phyloP scores from a whole-genome alignment of 2,797 vertebrate species.

The Ceyx erithaca region DNA sequence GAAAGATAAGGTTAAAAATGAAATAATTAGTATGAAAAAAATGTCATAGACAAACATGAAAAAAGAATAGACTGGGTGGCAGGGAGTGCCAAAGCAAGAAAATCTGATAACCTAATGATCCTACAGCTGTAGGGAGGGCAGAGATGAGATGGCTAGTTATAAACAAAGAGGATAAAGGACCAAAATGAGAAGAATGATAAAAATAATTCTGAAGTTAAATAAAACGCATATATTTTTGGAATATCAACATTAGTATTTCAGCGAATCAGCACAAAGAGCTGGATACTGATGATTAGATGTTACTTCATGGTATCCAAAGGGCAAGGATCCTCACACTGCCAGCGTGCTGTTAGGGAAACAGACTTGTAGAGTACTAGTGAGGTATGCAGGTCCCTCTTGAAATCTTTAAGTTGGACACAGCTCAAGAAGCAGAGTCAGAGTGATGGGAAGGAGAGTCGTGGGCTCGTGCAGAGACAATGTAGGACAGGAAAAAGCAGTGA shows the following conservation, averaged over 20 bases:
- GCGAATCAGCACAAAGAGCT: neutral
- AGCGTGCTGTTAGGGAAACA: neutral
- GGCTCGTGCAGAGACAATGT: neutral
- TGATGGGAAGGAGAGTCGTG: neutral
- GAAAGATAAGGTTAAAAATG: slow-evolving; percentile 22
- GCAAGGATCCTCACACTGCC: neutral
- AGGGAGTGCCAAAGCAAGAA: neutral
- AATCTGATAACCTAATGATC: neutral
- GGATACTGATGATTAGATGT: neutral
- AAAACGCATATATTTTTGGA: neutral
- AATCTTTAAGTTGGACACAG: neutral
- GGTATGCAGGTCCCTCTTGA: neutral
- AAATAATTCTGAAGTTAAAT: neutral
- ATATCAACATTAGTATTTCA: neutral
- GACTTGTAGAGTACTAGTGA: neutral
- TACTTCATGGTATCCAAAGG: neutral
- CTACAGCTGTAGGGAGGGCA: neutral
- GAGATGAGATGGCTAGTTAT: neutral
- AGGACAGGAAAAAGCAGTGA: neutral
- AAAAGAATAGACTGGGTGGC: neutral
- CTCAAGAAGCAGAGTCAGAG: neutral
- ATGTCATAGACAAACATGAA: neutral
- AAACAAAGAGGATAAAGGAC: neutral
- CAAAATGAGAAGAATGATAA: neutral
- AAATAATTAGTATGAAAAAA: neutral